Conservation (phyloP, 2,888 invertebrate genomes). For the Hemistola chrysoprasaria region DNA sequence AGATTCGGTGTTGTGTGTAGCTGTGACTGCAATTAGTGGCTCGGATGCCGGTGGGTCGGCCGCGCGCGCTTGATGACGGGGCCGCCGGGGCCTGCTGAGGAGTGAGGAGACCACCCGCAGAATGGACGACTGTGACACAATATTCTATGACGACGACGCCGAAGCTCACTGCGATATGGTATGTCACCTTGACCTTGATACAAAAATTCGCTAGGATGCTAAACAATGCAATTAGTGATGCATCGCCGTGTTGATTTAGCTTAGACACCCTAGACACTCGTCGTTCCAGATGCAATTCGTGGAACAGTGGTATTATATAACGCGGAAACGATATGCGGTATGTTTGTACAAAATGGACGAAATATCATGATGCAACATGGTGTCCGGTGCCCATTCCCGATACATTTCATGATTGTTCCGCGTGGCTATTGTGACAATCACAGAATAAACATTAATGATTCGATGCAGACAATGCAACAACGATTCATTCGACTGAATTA, state of each 20-base stretch:
- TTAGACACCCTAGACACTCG: constrained; percentile 6
- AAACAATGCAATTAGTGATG: constrained; percentile 33
- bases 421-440: constrained; percentile 28
- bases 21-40: constrained; percentile 47
- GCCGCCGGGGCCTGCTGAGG: constrained; percentile 58
- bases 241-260: constrained; percentile 7
- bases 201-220: constrained; percentile 30
- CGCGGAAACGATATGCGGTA: constrained; percentile 28
- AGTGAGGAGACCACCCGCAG: constrained; percentile 62
- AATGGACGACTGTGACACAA: constrained; percentile 77
- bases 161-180: constrained; percentile 80
- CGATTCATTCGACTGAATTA: constrained; percentile 22
- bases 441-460: too few species aligned
- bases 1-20: constrained; percentile 41
- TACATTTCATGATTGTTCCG: constrained; percentile 30
- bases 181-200: constrained; percentile 49
- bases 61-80: constrained; percentile 73
- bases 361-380: constrained; percentile 42
- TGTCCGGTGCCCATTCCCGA: constrained; percentile 20
- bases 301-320: constrained; percentile 39
- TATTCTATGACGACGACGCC: constrained; percentile 80
- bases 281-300: neutral
- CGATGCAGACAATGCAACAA: constrained; percentile 13
- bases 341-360: constrained; percentile 49
- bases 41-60: constrained; percentile 80